Evolutionary conservation across 2,888 invertebrate genomes (phyloP), one percentile per base, ranked within the genome.

Genomic region (Podotricha telesiphe): DNA sequence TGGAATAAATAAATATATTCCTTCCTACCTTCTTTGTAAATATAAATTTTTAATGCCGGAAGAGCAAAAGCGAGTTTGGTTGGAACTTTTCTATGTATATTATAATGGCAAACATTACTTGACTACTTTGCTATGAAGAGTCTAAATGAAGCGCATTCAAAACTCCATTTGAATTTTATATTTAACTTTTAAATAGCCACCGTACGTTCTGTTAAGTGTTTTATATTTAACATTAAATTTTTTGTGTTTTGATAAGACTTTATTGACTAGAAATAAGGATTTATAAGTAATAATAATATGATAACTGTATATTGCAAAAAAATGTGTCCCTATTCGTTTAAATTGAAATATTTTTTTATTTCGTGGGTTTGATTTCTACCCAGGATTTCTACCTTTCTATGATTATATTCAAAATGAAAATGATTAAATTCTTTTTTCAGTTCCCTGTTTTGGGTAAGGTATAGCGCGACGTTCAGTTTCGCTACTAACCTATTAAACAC

Each of bases 81-180:
- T 28, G 19, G 62, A 73, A 71, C 67, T 74, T 73, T n/a, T 71
- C 62, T 42, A 17, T 11, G 34, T 55, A 75, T 71, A 73, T 69
- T 74, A 73, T 70, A 72, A 71, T 67, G 69, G 62, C 73, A 70
- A 75, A 74, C 72, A 74, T 73, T 72, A 72, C 70, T 74, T 74
- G 74, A 76, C 75, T 75, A 75, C 75, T 75, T 73, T 67, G 75
- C 71, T 69, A 73, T 75, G 75, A 76, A 79, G 78, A 73, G 73
- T 68, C 68, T 68, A 78, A 80, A 80, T 76, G 79, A 78, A 74
- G 75, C 76, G 73, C 74, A 79, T 78, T 80, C 74, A 78, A 74
- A 75, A 45, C 65, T 70, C 76, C 73, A 70, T 77, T 76, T 75
- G 76, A 78, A 76, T 78, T 77, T 79, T 76, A 76, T 75, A 73